A percentile compares a stretch with the other conserved stretches of the same genome.
Conservation (phyloP, 2,113 vertebrate species). For the Seriola dumerili region DNA sequence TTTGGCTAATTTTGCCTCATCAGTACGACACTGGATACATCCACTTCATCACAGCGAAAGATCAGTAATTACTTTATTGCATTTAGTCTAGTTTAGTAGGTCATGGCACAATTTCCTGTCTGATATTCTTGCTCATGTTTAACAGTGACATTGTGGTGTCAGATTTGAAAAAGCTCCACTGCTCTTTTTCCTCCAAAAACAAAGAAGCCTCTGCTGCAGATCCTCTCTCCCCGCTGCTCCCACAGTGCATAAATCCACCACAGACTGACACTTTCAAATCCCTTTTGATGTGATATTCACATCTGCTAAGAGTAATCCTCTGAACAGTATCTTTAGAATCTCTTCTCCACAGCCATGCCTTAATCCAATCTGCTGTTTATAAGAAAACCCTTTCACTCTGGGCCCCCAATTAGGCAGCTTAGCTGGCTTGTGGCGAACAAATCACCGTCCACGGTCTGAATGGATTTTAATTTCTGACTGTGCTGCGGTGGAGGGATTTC, state of each 20-base stretch:
- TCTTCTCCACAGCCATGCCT: conserved; percentile 49
- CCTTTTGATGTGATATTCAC: conserved; percentile 58
- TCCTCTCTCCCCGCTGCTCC: not conserved
- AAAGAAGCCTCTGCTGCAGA: conserved; percentile 27
- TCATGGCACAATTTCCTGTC: not conserved
- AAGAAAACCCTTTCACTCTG: conserved; percentile 41
- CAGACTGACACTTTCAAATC: conserved; percentile 40
- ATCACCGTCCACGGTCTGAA: conserved; percentile 43
- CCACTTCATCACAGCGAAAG: not conserved
- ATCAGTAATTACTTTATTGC: not conserved
- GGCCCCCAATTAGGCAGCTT: conserved; percentile 64
- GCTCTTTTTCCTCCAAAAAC: conserved; percentile 27
- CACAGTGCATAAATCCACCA: conserved; percentile 34
- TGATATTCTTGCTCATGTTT: conserved; percentile 15
- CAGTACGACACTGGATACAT: not conserved
- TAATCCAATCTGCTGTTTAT: conserved; percentile 64
- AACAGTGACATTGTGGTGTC: not conserved
- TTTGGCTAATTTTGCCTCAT: not conserved
- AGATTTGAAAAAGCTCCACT: conserved; percentile 19
- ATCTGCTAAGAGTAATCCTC: conserved; percentile 62
- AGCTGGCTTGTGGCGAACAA: conserved; percentile 55
- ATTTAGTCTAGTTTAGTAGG: not conserved
- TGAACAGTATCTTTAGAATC: conserved; percentile 46
- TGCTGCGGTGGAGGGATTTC: conserved; percentile 10
- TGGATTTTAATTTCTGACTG: conserved; percentile 55